Evolutionary conservation across 2,888 invertebrate genomes (phyloP).

Genomic region (Baccha elongata): DNA sequence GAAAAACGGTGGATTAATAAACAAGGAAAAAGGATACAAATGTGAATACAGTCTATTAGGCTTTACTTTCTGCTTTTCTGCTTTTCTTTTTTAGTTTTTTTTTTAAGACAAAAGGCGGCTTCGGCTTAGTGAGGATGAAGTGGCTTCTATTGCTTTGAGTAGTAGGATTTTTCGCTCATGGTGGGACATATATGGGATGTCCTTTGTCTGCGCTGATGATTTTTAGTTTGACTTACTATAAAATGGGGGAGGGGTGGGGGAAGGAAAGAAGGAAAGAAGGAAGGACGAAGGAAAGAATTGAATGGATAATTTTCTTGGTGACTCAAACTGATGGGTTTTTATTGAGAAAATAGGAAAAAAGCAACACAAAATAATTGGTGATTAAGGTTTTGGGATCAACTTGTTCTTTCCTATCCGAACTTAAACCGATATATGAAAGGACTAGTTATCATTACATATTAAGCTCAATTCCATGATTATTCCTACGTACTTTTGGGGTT

Average conservation of each 20-base stretch:
- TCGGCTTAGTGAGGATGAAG: slow-evolving; percentile 41
- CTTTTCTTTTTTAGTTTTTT: slow-evolving; percentile 10
- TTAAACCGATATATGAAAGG: not conserved
- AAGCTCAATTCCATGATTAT: too few relatives aligned
- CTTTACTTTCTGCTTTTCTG: slow-evolving; percentile 14
- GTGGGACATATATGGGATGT: slow-evolving; percentile 24
- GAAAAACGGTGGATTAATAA: slow-evolving; percentile 25
- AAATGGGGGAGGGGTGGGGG: not conserved
- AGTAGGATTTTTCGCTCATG: not conserved
- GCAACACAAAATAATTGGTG: not conserved
- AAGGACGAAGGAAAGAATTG: slow-evolving; percentile 3
- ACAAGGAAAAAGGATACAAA: slow-evolving; percentile 21
- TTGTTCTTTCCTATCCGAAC: not conserved
- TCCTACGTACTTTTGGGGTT: too few relatives aligned
- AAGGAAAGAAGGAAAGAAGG: not conserved
- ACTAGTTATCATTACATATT: too few relatives aligned
- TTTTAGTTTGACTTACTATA: slow-evolving; percentile 20
- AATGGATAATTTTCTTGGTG: slow-evolving; percentile 32
- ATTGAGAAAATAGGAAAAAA: not conserved
- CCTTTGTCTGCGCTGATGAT: slow-evolving; percentile 21
- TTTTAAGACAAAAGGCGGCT: slow-evolving; percentile 54
- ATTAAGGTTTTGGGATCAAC: slow-evolving; percentile 7
- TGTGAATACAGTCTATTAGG: slow-evolving; percentile 51
- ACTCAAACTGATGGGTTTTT: slow-evolving; percentile 42
- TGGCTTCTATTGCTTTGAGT: slow-evolving; percentile 13